These are phyloP conservation scores for Euclidia mi DNA, from an alignment of 2,888 invertebrate genomes.

Conservation along the genomic window DNA sequence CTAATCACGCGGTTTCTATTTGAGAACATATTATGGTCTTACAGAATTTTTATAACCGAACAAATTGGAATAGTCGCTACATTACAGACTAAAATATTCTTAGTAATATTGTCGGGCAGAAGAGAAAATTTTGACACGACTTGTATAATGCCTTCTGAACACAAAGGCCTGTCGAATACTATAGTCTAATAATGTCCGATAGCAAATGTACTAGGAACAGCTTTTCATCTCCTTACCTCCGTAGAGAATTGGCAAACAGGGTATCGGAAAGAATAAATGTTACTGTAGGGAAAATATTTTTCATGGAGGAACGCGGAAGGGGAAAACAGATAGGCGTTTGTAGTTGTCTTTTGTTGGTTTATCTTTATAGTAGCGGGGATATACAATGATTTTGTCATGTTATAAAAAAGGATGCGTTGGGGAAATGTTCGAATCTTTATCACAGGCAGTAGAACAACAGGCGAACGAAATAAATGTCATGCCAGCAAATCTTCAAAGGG, in stretches of 20 bases:
- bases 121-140: constrained; percentile 8
- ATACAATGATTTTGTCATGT: constrained; percentile 4
- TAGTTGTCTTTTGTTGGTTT: constrained; percentile 28
- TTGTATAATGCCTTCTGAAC: constrained; percentile 16
- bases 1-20: not conserved
- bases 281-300: constrained; percentile 24
- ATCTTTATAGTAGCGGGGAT: constrained; percentile 17
- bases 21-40: no score
- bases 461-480: no score
- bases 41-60: no score
- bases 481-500: no score
- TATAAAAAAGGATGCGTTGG: not conserved
- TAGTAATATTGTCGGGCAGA: not conserved
- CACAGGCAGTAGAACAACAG: no score
- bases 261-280: constrained; percentile 26
- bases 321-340: constrained; percentile 20
- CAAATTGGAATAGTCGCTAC: no score
- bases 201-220: constrained; percentile 34
- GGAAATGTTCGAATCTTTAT: no score
- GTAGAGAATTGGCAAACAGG: constrained; percentile 40
- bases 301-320: constrained; percentile 16
- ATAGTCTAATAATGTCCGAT: constrained; percentile 50
- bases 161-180: constrained; percentile 42
- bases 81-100: no score
- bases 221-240: constrained; percentile 40